Evolutionary conservation across 2,888 invertebrate genomes (phyloP).

Genomic region (Lacanobia oleracea): DNA sequence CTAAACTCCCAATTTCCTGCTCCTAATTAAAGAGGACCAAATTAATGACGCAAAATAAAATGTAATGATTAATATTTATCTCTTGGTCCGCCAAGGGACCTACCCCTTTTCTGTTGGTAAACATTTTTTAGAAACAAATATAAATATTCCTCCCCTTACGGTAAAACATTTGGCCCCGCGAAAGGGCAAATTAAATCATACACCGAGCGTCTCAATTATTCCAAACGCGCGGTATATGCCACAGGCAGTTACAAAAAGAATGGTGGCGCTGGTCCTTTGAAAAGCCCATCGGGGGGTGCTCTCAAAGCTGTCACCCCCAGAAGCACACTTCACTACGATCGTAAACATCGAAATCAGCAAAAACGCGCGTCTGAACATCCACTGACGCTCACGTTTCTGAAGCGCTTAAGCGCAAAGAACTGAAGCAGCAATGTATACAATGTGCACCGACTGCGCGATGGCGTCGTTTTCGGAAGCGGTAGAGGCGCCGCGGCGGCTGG

Average conservation of each 20-base stretch:
- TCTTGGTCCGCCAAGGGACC: slow-evolving; percentile 48
- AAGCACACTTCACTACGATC: slow-evolving; percentile 81
- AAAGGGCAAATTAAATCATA: slow-evolving; percentile 90
- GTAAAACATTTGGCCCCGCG: slow-evolving; percentile 78
- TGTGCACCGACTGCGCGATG: slow-evolving; percentile 66
- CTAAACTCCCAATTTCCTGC: neutral
- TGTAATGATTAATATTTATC: slow-evolving; percentile 51
- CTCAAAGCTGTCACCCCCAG: slow-evolving; percentile 89
- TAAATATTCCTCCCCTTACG: slow-evolving; percentile 75
- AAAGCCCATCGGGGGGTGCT: slow-evolving; percentile 86
- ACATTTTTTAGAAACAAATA: slow-evolving; percentile 66
- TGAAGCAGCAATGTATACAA: slow-evolving; percentile 80
- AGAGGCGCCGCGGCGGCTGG: slow-evolving; percentile 87
- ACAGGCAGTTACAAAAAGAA: slow-evolving; percentile 86
- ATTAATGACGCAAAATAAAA: slow-evolving; percentile 45
- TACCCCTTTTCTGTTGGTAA: slow-evolving; percentile 63
- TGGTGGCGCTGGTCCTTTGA: slow-evolving; percentile 87
- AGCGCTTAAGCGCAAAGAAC: slow-evolving; percentile 69
- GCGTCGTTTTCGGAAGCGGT: slow-evolving; percentile 71
- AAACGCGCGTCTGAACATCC: slow-evolving; percentile 71
- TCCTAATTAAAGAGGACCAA: slow-evolving; percentile 7
- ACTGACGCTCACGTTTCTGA: slow-evolving; percentile 69
- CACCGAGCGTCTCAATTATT: slow-evolving; percentile 87
- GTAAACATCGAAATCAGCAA: slow-evolving; percentile 75
- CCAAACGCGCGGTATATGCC: slow-evolving; percentile 83